Evolutionary conservation across 2,113 vertebrate genomes (phyloP), one percentile per base, ranked within the genome.

Genomic region (Psephotus haematonotus): DNA sequence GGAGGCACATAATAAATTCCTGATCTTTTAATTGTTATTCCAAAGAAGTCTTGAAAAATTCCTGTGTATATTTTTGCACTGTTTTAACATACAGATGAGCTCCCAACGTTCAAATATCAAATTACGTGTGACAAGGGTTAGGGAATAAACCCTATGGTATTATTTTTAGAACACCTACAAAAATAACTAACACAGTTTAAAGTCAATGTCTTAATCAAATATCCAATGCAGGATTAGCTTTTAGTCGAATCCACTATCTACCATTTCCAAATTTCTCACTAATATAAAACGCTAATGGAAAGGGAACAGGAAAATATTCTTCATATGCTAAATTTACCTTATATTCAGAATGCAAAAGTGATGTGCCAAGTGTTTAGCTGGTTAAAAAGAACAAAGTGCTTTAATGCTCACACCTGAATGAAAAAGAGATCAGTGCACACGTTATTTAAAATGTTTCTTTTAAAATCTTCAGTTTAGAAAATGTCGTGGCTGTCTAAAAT

Each of bases 91-190:
- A 41, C 5, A 18, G 39, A 35, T 15, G 57, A 92, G 57, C 39
- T 67, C 78, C 76, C 84, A 67, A 52, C 46, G 29, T 72, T 70
- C 74, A 70, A 87, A 92, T 84, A 80, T 78, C 80, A 81, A 37
- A 77, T 85, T 53, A 35, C 35, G 37, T 90, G 90, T 80, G 87
- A 65, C 80, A 82, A 1, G 84, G 84, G 37, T 60, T 95, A 91
- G 70, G 81, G 62, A 94, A 93, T 72, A 86, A 93, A 88, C 62
- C n/a, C 82, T 11, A 4, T 33, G 78, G 49, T 29, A 80, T 90
- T 96, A 92, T 94, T 96, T 95, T 95, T 95, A 62, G 93, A 82
- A 85, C 39, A 80, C 29, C 43, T 94, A 82, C 64, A 85, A 95
- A 96, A 96, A 89, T 89, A 94, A 70, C 77, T 75, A 75, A 53